phyloP scores from a whole-genome alignment of 2,113 vertebrate genomes.

The Anhinga rufa region DNA sequence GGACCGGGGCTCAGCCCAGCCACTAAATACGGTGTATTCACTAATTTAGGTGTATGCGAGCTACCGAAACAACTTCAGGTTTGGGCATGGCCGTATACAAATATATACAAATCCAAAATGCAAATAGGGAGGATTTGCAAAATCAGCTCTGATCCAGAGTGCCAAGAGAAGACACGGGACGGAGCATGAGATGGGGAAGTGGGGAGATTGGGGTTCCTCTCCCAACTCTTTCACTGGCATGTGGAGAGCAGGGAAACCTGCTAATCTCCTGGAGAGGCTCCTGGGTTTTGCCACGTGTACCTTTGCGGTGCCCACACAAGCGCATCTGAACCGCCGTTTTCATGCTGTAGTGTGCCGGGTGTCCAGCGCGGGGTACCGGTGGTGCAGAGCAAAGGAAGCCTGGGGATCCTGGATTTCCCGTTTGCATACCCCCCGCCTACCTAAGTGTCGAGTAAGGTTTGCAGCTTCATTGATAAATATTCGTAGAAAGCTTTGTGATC shows the following conservation, averaged over 20 bases:
- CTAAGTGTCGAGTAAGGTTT: background rate
- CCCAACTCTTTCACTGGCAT: background rate
- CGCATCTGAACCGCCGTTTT: background rate
- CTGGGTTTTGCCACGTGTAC: accelerated
- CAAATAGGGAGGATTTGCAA: slow-evolving; percentile 10
- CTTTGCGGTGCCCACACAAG: background rate
- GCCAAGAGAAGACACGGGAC: background rate
- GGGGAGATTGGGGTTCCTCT: background rate
- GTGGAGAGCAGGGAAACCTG: background rate
- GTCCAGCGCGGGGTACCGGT: accelerated
- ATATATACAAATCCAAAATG: background rate
- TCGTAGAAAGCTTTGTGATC: background rate
- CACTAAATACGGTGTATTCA: accelerated
- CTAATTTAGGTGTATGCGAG: background rate
- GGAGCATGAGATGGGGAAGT: background rate
- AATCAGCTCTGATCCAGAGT: background rate
- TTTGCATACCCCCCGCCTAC: background rate
- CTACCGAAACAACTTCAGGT: background rate
- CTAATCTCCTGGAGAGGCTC: background rate
- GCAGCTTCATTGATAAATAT: background rate
- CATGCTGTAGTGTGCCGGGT: background rate
- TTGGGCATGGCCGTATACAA: background rate
- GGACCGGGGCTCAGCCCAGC: background rate
- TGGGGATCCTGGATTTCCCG: background rate
- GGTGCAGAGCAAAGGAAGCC: background rate